Percentiles rank a stretch among this genome's conserved stretches.
Conservation (phyloP, 2,113 vertebrate genomes). For the Glaucidium brasilianum region DNA sequence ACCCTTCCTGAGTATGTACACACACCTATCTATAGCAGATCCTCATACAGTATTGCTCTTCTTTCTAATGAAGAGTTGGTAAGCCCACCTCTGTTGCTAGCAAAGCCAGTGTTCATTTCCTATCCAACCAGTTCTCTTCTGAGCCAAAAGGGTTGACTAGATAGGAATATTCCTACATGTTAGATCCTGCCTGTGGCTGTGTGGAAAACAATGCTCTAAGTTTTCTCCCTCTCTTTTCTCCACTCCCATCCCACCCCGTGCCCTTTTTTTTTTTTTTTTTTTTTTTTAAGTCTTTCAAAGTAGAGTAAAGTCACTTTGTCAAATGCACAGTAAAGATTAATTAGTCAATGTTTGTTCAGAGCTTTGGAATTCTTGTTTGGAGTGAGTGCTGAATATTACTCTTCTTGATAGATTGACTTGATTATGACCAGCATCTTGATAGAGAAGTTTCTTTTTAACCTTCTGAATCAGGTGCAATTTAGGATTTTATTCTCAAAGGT, state of each 20-base stretch:
- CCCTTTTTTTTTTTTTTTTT: neutral
- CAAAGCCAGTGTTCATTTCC: neutral
- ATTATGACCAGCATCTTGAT: neutral
- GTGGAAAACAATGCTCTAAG: neutral
- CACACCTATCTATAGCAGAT: neutral
- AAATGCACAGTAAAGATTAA: neutral
- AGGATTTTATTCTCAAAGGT: neutral
- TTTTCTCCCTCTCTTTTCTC: neutral
- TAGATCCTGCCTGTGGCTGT: neutral
- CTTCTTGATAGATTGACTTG: neutral
- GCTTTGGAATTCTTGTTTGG: neutral
- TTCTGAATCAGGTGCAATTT: neutral
- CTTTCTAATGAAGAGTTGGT: neutral
- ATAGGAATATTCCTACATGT: neutral
- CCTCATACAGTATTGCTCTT: neutral
- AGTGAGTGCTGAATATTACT: neutral
- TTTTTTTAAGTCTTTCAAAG: neutral
- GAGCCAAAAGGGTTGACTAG: neutral
- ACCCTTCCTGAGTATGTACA: fast-evolving
- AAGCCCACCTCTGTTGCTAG: neutral
- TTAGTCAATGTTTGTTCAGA: neutral
- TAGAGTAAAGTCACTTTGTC: neutral
- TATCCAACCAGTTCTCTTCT: neutral
- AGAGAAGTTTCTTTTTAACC: neutral
- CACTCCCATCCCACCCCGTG: too few species aligned